Evolutionary conservation across 2,113 vertebrate genomes (phyloP), one percentile per base, ranked within the genome.

Genomic region (Muscicapa adusta): DNA sequence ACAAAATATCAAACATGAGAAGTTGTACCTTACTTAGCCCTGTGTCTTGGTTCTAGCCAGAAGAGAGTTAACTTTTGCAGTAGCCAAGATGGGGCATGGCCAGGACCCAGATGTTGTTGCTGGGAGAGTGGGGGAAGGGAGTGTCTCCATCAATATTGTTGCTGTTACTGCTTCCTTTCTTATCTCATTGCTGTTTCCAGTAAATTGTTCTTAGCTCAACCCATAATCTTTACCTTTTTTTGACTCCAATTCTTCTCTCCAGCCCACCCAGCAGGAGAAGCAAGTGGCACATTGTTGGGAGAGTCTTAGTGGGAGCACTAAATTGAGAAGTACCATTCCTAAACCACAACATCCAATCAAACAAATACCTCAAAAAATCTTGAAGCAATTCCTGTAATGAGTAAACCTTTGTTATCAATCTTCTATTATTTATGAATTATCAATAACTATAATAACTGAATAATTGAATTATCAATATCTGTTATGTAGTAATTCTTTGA

Each of bases 101-200:
- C 72, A 60, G 36, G 33, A 60, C 18, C 45, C 18, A 60, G 54
- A 61, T 23, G 6, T 53, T 45, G 33, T 45, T 68, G 54, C 18
- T 0, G 0, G 4, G 9, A 45, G 38, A 38, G 23, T 40, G 3
- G 6, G 26, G 10, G 5, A 48, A 65, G 2, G 14, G 14, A 45
- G 14, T 53, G 14, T 45, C 23, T 61, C 38, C 54, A 38, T n/a
- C 68, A 23, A 33, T 45, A 38, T 28, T 45, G 45, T 19, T 53
- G 33, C 9, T 86, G 22, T 28, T 38, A 33, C 18, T 45, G 22
- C 33, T 38, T 25, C 28, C 38, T 86, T 77, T 60, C 38, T 60
- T 45, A 51, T 42, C 31, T 58, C 31, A 22, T 50, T 67, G 20
- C 20, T 43, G 31, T 50, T 75, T 31, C 53, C 43, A 75, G 8